Base-by-base conservation (phyloP, 2,888 invertebrate genomes). In the Teleogryllus oceanicus region DNA sequence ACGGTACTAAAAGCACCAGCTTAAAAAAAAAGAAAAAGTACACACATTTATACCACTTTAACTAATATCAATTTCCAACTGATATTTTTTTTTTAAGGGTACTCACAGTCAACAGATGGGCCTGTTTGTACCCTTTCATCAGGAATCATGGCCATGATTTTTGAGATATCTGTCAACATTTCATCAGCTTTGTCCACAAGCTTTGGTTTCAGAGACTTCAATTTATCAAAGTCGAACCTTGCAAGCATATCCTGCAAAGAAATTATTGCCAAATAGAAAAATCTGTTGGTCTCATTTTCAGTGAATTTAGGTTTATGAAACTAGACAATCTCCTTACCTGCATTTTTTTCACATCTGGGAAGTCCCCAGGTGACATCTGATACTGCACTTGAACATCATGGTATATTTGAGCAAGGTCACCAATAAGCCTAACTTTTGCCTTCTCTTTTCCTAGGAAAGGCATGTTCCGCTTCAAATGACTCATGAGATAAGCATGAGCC, bases 401-500 rank as follows among this genome's bases (percentile, higher is more conserved):
- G 86, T 96, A 99, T 78, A 96, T 92, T 85, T 94, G 92, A 21
- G 94, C 95, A 82, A 99, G 89, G 86, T 96, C 96, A 87, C 96
- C 96, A 82, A 99, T 99, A 78, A 99, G 89, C 50, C 99, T 98
- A 86, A 98, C 98, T 89, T 99, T 99, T 88, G 98, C 98, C 80
- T 93, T 92, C 83, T 98, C 98, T 88, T 98, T 99, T 76, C 98
- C 98, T 89, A 99, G 90, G 12, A 95, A 92, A 0, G 99, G 99
- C 98, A 99, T 99, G 85, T 98, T 97, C 89, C 96, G 96, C 84
- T 94, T 91, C 83, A 99, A 89, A 84, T 97, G 95, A 83, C 96
- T 93, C 82, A 99, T 98, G 84, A 99, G 98, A 86, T 96, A 98
- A 0, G 99, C 99, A 88, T 99, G 99, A 2, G 98, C 98, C 92